phyloP scores from a whole-genome alignment of 2,888 invertebrate genomes.

The Patella caerulea region DNA sequence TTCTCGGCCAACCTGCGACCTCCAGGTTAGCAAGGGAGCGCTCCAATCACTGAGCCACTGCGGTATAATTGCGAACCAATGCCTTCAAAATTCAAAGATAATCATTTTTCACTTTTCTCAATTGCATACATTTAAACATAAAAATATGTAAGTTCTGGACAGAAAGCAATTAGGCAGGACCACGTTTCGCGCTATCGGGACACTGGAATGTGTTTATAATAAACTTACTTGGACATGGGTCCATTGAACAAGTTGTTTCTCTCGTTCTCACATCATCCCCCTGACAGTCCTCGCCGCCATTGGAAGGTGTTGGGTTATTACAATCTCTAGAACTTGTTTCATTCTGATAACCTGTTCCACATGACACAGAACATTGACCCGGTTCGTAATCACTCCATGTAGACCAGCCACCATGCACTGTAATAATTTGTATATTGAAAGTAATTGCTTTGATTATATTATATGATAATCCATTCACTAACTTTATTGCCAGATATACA shows the following conservation, averaged over 20 bases:
- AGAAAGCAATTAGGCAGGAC: too few species aligned
- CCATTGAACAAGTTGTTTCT: neutral
- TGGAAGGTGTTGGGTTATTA: neutral
- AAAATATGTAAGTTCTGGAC: too few species aligned
- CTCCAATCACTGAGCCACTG: too few species aligned
- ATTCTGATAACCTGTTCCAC: neutral
- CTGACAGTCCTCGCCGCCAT: neutral
- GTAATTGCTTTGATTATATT: neutral
- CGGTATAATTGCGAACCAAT: too few species aligned
- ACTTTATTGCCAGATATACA: too few species aligned
- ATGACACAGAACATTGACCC: neutral
- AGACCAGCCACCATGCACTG: neutral
- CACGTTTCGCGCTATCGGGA: too few species aligned
- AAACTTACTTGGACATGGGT: neutral
- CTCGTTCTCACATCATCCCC: neutral
- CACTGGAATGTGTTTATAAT: neutral
- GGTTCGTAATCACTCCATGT: neutral
- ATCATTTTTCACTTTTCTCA: too few species aligned
- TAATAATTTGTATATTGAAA: neutral
- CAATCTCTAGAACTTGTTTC: neutral
- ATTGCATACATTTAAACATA: too few species aligned
- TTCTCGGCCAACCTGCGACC: too few species aligned
- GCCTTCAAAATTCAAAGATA: too few species aligned
- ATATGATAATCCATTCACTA: too few species aligned
- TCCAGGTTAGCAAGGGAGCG: too few species aligned